phyloP scores from a whole-genome alignment of 2,113 vertebrate species.

The Cephalopterus ornatus region DNA sequence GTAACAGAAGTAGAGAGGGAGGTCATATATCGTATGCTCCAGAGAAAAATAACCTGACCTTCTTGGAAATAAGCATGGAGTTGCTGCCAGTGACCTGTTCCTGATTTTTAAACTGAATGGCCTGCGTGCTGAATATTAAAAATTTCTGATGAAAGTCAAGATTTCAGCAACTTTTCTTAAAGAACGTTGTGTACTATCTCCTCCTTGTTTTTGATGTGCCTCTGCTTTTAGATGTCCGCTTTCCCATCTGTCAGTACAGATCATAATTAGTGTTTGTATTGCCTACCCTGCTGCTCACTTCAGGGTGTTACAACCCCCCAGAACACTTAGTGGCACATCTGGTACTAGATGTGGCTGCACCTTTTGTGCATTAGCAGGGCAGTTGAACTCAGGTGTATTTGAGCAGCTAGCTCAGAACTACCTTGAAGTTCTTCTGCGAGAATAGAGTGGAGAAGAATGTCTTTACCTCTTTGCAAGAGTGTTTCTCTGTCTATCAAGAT shows the following conservation, averaged over 20 bases:
- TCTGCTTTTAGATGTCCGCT: neutral
- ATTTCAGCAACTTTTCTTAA: neutral
- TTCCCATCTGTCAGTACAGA: neutral
- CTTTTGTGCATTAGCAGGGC: neutral
- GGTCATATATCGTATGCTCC: neutral
- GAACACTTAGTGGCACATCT: neutral
- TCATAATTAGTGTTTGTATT: neutral
- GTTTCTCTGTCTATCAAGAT: neutral
- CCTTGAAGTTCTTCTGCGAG: neutral
- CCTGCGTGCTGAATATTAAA: neutral
- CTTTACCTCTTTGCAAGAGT: neutral
- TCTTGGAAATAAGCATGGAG: neutral
- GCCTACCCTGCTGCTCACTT: neutral
- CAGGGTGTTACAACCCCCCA: neutral
- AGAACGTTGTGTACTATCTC: neutral
- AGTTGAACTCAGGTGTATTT: neutral
- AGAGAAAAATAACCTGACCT: constrained; percentile 7
- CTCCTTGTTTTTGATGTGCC: neutral
- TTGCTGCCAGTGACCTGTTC: neutral
- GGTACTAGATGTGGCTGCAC: neutral
- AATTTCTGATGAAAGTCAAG: neutral
- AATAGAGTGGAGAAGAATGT: neutral
- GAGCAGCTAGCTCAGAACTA: neutral
- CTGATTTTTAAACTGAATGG: neutral
- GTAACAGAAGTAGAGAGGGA: neutral